Conservation (phyloP, 2,113 vertebrate genomes). For the Xenus cinereus region DNA sequence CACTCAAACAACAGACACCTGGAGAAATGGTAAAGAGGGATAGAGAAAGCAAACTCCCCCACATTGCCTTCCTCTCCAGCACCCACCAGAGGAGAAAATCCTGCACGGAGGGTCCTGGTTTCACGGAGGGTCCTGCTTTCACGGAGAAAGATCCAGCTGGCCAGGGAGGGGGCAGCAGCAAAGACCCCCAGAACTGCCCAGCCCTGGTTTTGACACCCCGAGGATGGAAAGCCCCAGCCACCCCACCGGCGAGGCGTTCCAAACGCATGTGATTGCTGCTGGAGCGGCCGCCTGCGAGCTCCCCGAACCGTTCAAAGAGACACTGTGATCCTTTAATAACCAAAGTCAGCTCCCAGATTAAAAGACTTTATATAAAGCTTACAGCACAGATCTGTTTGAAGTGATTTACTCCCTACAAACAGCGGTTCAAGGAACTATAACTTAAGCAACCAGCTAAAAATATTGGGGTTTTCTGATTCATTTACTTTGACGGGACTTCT, state of each 20-base stretch:
- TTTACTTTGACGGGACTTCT: neutral
- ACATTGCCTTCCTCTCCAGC: neutral
- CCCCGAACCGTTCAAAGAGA: neutral
- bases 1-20: neutral
- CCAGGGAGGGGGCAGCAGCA: fast-evolving
- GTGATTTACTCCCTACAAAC: neutral
- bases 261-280: neutral
- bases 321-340: neutral
- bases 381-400: neutral
- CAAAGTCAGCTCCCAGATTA: neutral
- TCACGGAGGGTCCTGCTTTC: neutral
- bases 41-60: neutral
- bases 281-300: neutral
- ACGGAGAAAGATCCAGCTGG: fast-evolving
- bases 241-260: neutral
- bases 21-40: neutral
- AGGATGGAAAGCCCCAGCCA: neutral
- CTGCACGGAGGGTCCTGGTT: neutral
- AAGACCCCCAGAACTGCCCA: neutral
- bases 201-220: neutral
- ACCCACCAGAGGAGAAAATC: neutral
- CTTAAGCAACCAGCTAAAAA: neutral
- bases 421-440: neutral
- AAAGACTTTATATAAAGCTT: neutral
- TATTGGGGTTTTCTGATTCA: neutral